phyloP scores from a whole-genome alignment of 1,140 invertebrate genomes.

The Aporrectodea caliginosa region DNA sequence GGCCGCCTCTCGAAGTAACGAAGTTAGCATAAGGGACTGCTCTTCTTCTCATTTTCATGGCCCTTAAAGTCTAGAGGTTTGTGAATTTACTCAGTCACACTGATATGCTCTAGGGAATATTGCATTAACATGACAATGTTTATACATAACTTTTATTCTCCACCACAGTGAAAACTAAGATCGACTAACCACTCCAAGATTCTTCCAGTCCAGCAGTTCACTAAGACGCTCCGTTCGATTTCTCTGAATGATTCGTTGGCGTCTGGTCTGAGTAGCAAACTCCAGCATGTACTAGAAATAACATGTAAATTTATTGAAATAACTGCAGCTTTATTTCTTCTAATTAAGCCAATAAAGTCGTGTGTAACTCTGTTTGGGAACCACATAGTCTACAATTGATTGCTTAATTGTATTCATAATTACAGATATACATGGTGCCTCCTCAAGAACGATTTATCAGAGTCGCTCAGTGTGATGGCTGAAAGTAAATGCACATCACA shows the following conservation, averaged over 20 bases:
- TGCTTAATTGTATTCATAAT: not conserved
- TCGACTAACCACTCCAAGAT: conserved; percentile 79
- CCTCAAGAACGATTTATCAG: not conserved
- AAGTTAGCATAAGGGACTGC: no score
- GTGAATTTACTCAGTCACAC: not conserved
- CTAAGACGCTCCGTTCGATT: conserved; percentile 94
- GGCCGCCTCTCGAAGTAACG: no score
- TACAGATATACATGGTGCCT: not conserved
- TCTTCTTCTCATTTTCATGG: not conserved
- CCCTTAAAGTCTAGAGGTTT: not conserved
- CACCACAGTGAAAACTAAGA: not conserved
- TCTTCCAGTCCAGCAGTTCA: conserved; percentile 97
- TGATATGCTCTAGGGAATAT: not conserved
- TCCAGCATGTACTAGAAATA: conserved; percentile 73
- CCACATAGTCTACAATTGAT: not conserved
- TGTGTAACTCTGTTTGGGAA: no score
- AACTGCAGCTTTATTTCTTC: not conserved
- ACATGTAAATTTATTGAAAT: not conserved
- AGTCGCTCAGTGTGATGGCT: not conserved
- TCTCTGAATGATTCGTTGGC: conserved; percentile 95
- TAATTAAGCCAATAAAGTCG: not conserved
- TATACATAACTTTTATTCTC: not conserved
- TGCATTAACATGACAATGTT: not conserved
- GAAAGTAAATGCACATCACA: no score
- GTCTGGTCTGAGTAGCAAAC: conserved; percentile 80